phyloP scores from a whole-genome alignment of 2,888 invertebrate species.

The Volucella bombylans region DNA sequence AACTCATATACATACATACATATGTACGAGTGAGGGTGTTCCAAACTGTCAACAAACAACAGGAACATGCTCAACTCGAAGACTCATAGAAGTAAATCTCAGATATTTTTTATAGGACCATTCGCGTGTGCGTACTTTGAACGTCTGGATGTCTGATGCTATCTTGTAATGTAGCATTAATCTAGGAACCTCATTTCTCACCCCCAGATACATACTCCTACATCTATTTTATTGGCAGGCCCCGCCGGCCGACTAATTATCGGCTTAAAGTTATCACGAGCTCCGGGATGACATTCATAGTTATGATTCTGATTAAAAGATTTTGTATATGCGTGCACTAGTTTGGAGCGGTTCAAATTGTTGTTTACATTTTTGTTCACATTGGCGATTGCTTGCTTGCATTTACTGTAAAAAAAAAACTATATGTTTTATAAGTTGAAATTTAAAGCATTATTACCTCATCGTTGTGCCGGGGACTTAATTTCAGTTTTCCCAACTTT shows the following conservation, averaged over 20 bases:
- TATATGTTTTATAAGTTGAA: neutral
- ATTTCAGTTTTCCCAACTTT: conserved; percentile 7
- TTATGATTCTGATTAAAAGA: neutral
- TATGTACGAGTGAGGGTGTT: conserved; percentile 34
- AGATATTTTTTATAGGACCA: conserved; percentile 3
- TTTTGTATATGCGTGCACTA: neutral
- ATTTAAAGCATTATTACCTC: neutral
- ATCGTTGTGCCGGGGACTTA: neutral
- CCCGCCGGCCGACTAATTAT: neutral
- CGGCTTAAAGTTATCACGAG: neutral
- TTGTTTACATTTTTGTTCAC: neutral
- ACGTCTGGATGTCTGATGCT: conserved; percentile 49
- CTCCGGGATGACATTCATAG: neutral
- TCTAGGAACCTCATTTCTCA: conserved; percentile 9
- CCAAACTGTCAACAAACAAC: neutral
- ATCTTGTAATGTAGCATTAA: conserved; percentile 41
- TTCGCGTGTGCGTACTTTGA: conserved; percentile 43
- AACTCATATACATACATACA: too few relatives aligned
- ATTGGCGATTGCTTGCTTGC: too few relatives aligned
- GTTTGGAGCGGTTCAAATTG: neutral
- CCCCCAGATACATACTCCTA: neutral
- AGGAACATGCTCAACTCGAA: neutral
- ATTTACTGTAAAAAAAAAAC: too few relatives aligned
- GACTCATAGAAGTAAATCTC: conserved; percentile 20
- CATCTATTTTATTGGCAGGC: neutral